Base-by-base conservation (phyloP, 2,113 vertebrate genomes). In the Cairina moschata region DNA sequence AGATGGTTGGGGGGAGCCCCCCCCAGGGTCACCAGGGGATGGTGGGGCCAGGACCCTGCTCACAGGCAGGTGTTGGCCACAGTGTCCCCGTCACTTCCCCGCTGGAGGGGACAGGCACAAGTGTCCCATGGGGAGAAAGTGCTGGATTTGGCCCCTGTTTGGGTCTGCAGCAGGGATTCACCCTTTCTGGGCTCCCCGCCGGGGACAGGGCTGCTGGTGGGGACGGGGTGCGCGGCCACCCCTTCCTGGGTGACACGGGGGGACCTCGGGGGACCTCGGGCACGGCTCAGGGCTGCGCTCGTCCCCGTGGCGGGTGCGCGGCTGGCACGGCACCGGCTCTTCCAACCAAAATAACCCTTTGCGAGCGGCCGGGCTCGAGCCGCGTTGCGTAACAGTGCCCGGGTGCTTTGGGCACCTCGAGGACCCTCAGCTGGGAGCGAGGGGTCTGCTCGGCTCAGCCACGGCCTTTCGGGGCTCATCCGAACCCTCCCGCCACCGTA, bases 101-200 rank as follows among this genome's bases (percentile, higher is more conserved):
- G 5, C 12, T 1, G 1, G 52, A 50, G 46, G 17, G 73, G 77
- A 55, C 0, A 0, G 52, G 22, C 26, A 11, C 4, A 4, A 46
- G 44, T 6, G 46, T 74, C n/a, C 60, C 0, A 0, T 13, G 68
- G 84, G 34, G 77, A 67, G 10, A 25, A 66, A 31, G 21, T 0
- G 0, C n/a, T 48, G 81, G 60, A 23, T 76, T 78, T 78, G 81
- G 28, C 25, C 25, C 46, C 40, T 20, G 56, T 69, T 91, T 82
- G 74, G 38, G 34, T 87, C 40, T 56, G 18, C 23, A 25, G 50
- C 50, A 52, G 50, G 50, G 50, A 13, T 52, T 52, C 23, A 11
- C 17, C 52, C 52, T 55, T 25, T 13, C 52, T 4, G 3, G 8
- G 26, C 26, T 55, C 26, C 52, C 52, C 13, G 8, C 52, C 8